Evolutionary conservation across 2,888 invertebrate species (phyloP).

Genomic region (Drosophila leonis): DNA sequence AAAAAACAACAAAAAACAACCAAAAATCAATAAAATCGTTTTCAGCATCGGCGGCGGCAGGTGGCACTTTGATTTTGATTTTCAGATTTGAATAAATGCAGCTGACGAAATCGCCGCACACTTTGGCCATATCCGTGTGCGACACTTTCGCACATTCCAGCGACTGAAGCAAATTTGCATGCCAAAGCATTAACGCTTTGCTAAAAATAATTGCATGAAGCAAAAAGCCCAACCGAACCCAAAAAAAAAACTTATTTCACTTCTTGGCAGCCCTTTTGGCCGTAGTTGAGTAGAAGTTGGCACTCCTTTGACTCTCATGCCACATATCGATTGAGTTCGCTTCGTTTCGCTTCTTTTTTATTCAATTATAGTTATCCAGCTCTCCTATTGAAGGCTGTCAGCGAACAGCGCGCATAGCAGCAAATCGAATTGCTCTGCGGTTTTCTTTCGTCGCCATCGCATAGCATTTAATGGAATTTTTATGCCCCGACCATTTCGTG

Average conservation of each 20-base stretch:
- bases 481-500: conserved; percentile 37
- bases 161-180: conserved; percentile 68
- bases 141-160: conserved; percentile 65
- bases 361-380: conserved; percentile 71
- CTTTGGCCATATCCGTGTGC: conserved; percentile 32
- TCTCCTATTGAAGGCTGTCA: conserved; percentile 25
- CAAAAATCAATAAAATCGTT: conserved; percentile 42
- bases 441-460: conserved; percentile 54
- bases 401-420: conserved; percentile 30
- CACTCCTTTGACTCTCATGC: conserved; percentile 53
- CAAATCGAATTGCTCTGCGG: conserved; percentile 60
- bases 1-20: neutral
- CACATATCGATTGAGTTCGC: conserved; percentile 69
- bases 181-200: conserved; percentile 76
- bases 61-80: conserved; percentile 73
- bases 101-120: conserved; percentile 51
- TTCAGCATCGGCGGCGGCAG: conserved; percentile 72
- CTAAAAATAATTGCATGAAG: conserved; percentile 71
- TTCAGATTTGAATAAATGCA: conserved; percentile 59
- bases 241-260: conserved; percentile 18
- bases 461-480: conserved; percentile 64
- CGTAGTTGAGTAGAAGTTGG: conserved; percentile 7
- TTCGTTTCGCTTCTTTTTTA: conserved; percentile 30
- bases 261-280: conserved; percentile 23
- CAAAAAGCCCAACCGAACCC: conserved; percentile 32